Evolutionary conservation across 2,113 vertebrate genomes (phyloP).

Genomic region (Catharus minimus): DNA sequence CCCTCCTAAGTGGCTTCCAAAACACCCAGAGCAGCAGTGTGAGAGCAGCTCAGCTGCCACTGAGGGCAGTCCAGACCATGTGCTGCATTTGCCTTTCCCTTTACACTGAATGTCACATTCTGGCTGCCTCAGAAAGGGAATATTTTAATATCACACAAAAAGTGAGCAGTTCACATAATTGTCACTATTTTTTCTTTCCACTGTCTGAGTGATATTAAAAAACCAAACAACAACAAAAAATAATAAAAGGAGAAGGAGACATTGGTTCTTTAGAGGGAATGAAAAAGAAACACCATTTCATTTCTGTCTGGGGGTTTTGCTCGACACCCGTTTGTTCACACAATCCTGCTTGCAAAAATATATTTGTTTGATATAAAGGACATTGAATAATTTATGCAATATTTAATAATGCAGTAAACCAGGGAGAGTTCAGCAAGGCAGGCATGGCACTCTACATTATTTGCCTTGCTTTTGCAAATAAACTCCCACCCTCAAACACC

Average conservation of each 20-base stretch:
- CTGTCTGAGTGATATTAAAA: not conserved
- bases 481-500: conserved; percentile 29
- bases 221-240: not conserved
- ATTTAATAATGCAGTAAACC: conserved; percentile 90
- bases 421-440: conserved; percentile 76
- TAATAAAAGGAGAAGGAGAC: not conserved
- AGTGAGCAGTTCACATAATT: not conserved
- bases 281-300: not conserved
- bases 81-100: not conserved
- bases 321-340: conserved; percentile 63
- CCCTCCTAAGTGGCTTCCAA: not conserved
- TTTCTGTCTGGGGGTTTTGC: conserved; percentile 22
- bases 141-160: conserved; percentile 4
- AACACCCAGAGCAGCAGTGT: accelerated
- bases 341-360: conserved; percentile 75
- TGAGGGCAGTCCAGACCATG: not conserved
- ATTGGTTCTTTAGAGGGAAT: not conserved
- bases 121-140: not conserved
- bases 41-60: not conserved
- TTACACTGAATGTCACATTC: accelerated
- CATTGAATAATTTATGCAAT: conserved; percentile 85
- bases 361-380: conserved; percentile 78
- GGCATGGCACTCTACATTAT: conserved; percentile 70
- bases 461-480: conserved; percentile 67
- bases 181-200: not conserved